phyloP scores from a whole-genome alignment of 1,140 invertebrate species.

The Pissodes strobi region DNA sequence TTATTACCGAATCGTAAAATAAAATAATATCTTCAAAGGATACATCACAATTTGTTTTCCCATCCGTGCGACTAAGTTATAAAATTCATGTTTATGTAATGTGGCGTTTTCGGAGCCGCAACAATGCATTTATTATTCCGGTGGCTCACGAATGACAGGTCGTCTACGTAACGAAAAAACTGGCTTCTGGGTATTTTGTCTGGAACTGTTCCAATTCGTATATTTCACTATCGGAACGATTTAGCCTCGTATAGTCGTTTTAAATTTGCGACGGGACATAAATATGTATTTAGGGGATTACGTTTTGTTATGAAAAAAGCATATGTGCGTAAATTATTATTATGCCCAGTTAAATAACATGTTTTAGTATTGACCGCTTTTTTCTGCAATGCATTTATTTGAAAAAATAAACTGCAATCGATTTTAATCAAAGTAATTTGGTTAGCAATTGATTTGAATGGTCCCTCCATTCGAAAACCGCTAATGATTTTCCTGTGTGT shows the following conservation, averaged over 20 bases:
- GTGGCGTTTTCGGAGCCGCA: conserved; percentile 17
- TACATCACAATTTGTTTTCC: conserved; percentile 7
- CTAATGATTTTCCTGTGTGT: too few relatives aligned
- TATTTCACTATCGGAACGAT: conserved; percentile 41
- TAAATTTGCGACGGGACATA: conserved; percentile 41
- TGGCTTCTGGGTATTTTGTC: conserved; percentile 42
- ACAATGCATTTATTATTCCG: conserved; percentile 47
- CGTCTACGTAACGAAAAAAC: conserved; percentile 43
- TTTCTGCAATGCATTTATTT: too few relatives aligned
- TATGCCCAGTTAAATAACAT: too few relatives aligned
- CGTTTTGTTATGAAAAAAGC: too few relatives aligned
- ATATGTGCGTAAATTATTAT: too few relatives aligned
- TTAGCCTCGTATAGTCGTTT: conserved; percentile 39
- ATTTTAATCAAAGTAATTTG: too few relatives aligned
- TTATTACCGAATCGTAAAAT: too few relatives aligned
- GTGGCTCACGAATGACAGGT: conserved; percentile 46
- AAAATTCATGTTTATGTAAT: conserved; percentile 32
- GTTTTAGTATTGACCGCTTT: too few relatives aligned
- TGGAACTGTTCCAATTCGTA: conserved; percentile 49
- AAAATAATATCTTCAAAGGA: too few relatives aligned
- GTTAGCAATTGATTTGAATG: too few relatives aligned
- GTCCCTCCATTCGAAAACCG: too few relatives aligned
- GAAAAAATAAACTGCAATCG: too few relatives aligned
- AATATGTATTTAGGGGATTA: conserved; percentile 33
- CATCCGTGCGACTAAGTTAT: conserved; percentile 15